A percentile compares a stretch with the other conserved stretches of the same genome.
Conservation (phyloP, 2,888 invertebrate species). For the Norana najaformis region DNA sequence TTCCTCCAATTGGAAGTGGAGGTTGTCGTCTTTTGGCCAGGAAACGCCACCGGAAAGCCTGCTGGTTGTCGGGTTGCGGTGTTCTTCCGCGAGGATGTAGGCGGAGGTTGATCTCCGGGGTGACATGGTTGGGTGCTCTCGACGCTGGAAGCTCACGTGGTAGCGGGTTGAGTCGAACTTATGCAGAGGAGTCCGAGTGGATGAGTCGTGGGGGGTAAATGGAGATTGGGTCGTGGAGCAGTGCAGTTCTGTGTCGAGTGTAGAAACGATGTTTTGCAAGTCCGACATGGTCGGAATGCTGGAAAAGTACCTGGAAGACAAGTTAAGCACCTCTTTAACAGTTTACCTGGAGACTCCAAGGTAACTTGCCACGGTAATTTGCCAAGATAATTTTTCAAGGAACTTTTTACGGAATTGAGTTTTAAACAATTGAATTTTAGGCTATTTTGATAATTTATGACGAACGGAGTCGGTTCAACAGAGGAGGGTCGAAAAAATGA, state of each 20-base stretch:
- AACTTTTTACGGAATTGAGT: too few species aligned
- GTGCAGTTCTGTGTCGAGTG: background rate
- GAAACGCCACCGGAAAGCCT: background rate
- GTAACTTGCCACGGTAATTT: background rate
- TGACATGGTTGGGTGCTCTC: background rate
- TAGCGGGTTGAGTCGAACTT: background rate
- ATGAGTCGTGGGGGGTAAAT: background rate
- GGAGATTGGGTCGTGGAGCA: background rate
- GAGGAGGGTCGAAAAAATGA: too few species aligned
- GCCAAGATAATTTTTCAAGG: background rate
- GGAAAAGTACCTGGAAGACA: conserved; percentile 21
- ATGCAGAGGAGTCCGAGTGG: background rate
- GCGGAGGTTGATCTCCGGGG: conserved; percentile 32
- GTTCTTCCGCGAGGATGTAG: conserved; percentile 35
- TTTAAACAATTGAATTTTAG: too few species aligned
- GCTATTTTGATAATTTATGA: too few species aligned
- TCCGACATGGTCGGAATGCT: background rate
- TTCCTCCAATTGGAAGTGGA: conserved; percentile 34
- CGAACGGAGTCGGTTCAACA: too few species aligned
- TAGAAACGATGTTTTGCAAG: background rate
- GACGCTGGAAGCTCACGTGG: background rate
- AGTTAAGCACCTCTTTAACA: background rate
- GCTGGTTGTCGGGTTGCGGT: conserved; percentile 29
- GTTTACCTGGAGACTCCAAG: background rate
- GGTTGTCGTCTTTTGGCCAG: background rate